Base-by-base conservation (phyloP, 1,140 invertebrate genomes). In the Drosophila pectinifera region DNA sequence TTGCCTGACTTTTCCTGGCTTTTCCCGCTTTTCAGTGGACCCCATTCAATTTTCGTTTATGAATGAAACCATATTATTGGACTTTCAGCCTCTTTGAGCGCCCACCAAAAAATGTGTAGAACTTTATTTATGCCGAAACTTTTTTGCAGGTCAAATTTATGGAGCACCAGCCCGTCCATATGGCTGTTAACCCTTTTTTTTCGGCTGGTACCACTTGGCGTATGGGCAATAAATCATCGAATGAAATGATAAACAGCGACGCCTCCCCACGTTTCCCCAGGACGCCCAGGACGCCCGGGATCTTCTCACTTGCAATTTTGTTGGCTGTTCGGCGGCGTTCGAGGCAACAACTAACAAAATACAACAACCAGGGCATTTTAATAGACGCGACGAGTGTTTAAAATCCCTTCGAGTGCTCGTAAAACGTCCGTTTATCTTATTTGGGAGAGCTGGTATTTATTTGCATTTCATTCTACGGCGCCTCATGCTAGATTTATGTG, bases 181-280 rank as follows among this genome's bases (percentile, higher is more conserved):
- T 75, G 64, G 31, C 64, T 74, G 69, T 54, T 75, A 75, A 76
- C 61, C 73, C 53, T 76, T 68, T 74, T 73, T 65, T 36, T 39
- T 38, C 13, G 31, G 42, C 38, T 31, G 58, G 58, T 34, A 36
- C 57, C 62, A 54, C 48, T 53, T 34, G 58, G 72, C 58, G 70
- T 80, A 80, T 80, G 63, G 39, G 55, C 61, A 72, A 85, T 86
- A 86, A 86, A 86, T 88, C 82, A 88, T 72, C 38, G 58, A 78
- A 82, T 72, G 61, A 56, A 75, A 79, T 85, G 82, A 85, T 85
- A 81, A 86, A 86, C 64, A 73, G 55, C 55, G 20, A 11, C n/a
- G 18, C 68, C 31, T 55, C 18, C 26, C 13, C n/a, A n/a, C n/a
- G n/a, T 31, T 28, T 69, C 28, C 41, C n/a, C n/a, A n/a, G n/a